Evolutionary conservation across 2,888 invertebrate genomes (phyloP).

Genomic region (Saturnia pavonia): DNA sequence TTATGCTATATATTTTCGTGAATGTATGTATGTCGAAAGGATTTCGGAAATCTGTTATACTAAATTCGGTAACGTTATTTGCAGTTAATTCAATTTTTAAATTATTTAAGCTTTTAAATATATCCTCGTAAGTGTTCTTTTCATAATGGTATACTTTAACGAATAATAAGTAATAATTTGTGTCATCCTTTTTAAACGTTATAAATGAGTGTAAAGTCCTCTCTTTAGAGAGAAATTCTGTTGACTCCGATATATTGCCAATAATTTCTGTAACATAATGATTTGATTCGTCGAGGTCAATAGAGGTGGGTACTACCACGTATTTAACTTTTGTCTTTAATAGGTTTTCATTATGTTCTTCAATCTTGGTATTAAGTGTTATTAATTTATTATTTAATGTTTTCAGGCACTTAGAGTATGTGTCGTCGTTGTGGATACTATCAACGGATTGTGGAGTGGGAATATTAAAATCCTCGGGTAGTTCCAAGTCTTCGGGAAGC

Average conservation of each 20-base stretch:
- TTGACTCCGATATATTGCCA: conserved; percentile 28
- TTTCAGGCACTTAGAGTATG: too few relatives aligned
- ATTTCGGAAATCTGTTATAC: conserved; percentile 11
- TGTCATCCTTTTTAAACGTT: not conserved
- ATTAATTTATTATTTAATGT: not conserved
- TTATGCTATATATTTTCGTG: conserved; percentile 1
- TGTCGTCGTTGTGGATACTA: too few relatives aligned
- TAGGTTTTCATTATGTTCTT: conserved; percentile 8
- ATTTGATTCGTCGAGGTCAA: conserved; percentile 13
- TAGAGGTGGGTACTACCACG: not conserved
- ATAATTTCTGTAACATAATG: too few relatives aligned
- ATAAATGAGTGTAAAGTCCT: not conserved
- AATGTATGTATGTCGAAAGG: conserved; percentile 3
- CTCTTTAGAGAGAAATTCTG: conserved; percentile 20
- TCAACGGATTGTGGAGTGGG: too few relatives aligned
- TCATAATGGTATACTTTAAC: not conserved
- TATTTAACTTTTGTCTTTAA: not conserved
- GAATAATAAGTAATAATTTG: not conserved
- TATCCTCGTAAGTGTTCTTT: not conserved
- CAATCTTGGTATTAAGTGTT: not conserved
- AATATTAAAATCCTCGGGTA: too few relatives aligned
- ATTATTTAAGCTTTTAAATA: conserved; percentile 1
- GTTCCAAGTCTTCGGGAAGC: too few relatives aligned
- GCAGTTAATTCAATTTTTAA: not conserved
- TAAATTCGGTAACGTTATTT: not conserved